These are phyloP conservation scores for Onychomys torridus DNA, from an alignment of 2,797 vertebrate species.

Conservation along the genomic window DNA sequence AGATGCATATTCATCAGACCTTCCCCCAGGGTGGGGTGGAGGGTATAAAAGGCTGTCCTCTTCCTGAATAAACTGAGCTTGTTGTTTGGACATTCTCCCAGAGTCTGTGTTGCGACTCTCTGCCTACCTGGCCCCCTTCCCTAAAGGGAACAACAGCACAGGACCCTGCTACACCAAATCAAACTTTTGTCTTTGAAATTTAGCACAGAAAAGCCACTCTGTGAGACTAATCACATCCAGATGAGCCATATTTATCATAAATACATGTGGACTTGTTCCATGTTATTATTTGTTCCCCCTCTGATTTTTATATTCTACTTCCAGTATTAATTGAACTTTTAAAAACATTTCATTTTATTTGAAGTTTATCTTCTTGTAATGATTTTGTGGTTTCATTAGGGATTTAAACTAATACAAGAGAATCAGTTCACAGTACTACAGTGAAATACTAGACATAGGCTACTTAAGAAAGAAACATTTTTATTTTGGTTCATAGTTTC, in stretches of 20 bases:
- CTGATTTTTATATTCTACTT: not conserved
- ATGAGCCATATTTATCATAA: not conserved
- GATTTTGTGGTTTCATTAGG: not conserved
- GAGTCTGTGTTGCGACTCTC: too few relatives aligned
- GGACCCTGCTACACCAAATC: not conserved
- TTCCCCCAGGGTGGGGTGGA: too few relatives aligned
- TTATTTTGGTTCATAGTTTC: not conserved
- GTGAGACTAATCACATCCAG: not conserved
- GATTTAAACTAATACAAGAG: not conserved
- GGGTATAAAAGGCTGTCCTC: too few relatives aligned
- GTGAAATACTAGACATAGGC: not conserved
- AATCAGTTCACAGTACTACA: not conserved
- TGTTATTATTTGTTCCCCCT: not conserved
- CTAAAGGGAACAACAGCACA: too few relatives aligned
- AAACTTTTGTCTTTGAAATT: not conserved
- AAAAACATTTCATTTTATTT: not conserved
- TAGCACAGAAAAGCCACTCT: not conserved
- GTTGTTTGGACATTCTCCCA: too few relatives aligned
- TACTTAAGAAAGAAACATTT: not conserved
- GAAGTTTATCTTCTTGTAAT: not conserved
- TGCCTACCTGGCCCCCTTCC: too few relatives aligned
- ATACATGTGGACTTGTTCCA: not conserved
- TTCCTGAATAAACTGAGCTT: too few relatives aligned
- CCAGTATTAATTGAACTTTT: not conserved
- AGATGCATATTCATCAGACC: too few relatives aligned